Conservation (phyloP, 1,140 invertebrate genomes). For the Drosophila bipectinata region DNA sequence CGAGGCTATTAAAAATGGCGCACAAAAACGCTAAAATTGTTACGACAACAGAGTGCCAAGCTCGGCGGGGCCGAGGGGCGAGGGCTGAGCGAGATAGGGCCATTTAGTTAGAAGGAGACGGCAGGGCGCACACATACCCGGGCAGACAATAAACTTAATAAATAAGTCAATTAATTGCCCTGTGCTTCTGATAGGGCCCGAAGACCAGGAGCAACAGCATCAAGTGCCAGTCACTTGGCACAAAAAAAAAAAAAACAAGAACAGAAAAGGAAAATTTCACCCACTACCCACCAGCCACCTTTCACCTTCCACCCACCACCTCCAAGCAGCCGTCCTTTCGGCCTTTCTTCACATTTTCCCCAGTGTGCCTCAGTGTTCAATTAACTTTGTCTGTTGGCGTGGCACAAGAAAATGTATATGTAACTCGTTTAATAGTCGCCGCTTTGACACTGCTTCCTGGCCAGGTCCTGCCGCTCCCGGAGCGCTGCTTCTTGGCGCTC, state of each 20-base stretch:
- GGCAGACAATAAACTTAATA: constrained; percentile 78
- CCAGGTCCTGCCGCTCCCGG: neutral
- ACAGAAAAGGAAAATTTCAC: neutral
- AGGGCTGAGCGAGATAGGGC: constrained; percentile 15
- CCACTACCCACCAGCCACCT: neutral
- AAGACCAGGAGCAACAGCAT: constrained; percentile 54
- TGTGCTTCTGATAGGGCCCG: constrained; percentile 53
- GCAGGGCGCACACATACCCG: neutral
- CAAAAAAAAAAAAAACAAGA: neutral
- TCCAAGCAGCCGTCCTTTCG: neutral
- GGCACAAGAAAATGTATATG: constrained; percentile 71
- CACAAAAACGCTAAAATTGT: constrained; percentile 76
- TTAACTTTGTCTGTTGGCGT: constrained; percentile 72
- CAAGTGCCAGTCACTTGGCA: constrained; percentile 50
- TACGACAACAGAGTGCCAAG: constrained; percentile 42
- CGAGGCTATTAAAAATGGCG: constrained; percentile 77
- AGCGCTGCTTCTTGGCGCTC: no score
- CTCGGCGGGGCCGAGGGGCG: neutral
- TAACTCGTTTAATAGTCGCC: constrained; percentile 75
- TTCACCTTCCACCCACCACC: neutral
- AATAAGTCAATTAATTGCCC: constrained; percentile 80
- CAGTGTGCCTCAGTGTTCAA: constrained; percentile 45
- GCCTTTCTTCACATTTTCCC: neutral
- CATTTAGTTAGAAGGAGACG: neutral
- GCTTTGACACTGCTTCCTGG: constrained; percentile 2